Evolutionary conservation across 2,113 vertebrate species (phyloP).

Genomic region (Notarius lentiginosus): DNA sequence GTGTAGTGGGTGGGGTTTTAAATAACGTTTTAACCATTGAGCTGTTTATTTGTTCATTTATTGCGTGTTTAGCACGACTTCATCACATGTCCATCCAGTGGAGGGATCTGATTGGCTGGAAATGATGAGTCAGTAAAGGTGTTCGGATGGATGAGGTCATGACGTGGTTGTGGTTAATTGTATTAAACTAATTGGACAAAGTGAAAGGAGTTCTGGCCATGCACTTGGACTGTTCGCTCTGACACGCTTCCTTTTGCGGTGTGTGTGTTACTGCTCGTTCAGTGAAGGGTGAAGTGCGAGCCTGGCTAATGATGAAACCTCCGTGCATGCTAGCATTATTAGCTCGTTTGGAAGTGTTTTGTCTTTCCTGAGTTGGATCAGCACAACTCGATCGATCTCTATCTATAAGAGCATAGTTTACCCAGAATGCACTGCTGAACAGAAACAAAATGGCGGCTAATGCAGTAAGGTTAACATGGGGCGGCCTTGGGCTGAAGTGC

Average conservation of each 20-base stretch:
- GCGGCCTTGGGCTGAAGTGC: no score
- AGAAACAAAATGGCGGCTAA: neutral
- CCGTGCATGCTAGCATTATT: neutral
- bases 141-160: no score
- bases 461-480: neutral
- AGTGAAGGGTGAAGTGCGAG: neutral
- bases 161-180: no score
- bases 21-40: no score
- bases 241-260: no score
- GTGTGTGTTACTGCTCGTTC: neutral
- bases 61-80: no score
- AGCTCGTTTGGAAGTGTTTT: neutral
- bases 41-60: no score
- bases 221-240: no score
- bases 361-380: neutral
- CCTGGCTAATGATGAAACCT: neutral
- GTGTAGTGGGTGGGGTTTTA: no score
- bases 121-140: neutral
- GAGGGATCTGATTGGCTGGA: neutral
- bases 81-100: no score
- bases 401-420: neutral
- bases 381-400: neutral
- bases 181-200: no score
- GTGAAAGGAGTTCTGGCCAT: no score
- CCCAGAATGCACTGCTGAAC: neutral